Conservation (phyloP, 2,113 vertebrate species). For the Mustelus asterias region DNA sequence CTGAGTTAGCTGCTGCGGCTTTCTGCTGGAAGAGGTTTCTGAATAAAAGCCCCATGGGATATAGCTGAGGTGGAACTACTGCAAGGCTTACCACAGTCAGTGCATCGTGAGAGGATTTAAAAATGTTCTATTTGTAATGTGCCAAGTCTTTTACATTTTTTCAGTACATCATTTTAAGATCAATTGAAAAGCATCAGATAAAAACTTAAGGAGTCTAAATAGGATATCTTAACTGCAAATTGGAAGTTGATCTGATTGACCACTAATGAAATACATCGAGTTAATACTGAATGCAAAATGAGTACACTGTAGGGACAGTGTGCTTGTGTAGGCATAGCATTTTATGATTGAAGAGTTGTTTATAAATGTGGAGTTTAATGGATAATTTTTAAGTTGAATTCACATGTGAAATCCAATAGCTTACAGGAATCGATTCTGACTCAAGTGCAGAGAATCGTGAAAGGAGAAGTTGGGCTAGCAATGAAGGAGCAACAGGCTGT, state of each 20-base stretch:
- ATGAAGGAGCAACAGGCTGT: constrained; percentile 95
- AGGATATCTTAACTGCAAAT: not conserved
- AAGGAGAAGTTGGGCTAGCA: constrained; percentile 86
- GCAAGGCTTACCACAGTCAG: not conserved
- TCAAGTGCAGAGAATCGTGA: constrained; percentile 90
- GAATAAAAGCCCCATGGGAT: not conserved
- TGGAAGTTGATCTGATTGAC: not conserved
- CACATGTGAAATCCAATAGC: constrained; percentile 51
- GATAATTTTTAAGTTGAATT: no score
- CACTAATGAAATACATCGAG: not conserved
- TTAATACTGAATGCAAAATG: not conserved
- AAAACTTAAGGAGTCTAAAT: not conserved
- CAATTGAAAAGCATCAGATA: not conserved
- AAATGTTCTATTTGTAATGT: not conserved
- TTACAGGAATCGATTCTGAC: constrained; percentile 89
- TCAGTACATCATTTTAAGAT: not conserved
- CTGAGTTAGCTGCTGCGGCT: not conserved
- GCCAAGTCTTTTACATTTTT: not conserved
- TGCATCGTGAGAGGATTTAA: not conserved
- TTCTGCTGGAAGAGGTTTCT: not conserved
- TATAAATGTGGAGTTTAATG: not conserved
- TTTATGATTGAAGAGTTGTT: not conserved
- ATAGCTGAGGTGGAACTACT: not conserved
- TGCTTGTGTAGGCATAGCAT: not conserved
- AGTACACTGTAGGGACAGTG: not conserved